Base-by-base conservation (phyloP, 2,888 invertebrate species). In the Tribolium freemani region DNA sequence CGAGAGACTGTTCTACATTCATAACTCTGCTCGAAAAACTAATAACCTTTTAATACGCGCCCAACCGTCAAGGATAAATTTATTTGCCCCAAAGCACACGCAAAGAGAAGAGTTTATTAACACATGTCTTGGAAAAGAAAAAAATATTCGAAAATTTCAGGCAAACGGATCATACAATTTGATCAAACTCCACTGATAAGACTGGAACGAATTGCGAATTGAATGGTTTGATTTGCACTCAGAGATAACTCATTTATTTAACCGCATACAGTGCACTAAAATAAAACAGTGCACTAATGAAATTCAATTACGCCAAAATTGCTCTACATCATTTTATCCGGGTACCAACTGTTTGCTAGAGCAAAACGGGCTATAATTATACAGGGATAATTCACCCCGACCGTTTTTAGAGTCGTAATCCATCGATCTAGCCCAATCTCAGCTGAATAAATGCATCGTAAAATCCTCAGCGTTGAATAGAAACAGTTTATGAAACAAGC, bases 381-480 rank as follows among this genome's bases (percentile, higher is more conserved):
- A 26, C 3, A 2, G 26, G 26, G 26, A 26, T 26, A 26, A 26
- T 26, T 26, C 26, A 26, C 5, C 26, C 5, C 0, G 26, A 5
- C 26, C 26, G 26, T 21, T 58, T 58, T 44, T 58, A 3, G 45
- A 50, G 53, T 67, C 56, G 11, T 38, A 20, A 20, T 31, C 46
- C 20, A 68, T 50, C 51, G 58, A 60, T 69, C 58, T 26, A 26
- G 26, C 26, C 26, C 26, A 26, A 26, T 26, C 26, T 64, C 58
- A 38, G 63, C 46, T 48, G 64, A 57, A 70, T 70, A 64, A 70
- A 64, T 70, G 50, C 64, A 70, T 64, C 38, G 51, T 38, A 66
- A 66, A 66, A 30, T n/a, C 53, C 21, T 44, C 54, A n/a, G 16
- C 58, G 58, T 45, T 58, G 58, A 45, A 58, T 58, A 38, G 46